Evolutionary conservation across 2,888 invertebrate genomes (phyloP), one percentile per base, ranked within the genome.

Genomic region (Harpalus rufipes): DNA sequence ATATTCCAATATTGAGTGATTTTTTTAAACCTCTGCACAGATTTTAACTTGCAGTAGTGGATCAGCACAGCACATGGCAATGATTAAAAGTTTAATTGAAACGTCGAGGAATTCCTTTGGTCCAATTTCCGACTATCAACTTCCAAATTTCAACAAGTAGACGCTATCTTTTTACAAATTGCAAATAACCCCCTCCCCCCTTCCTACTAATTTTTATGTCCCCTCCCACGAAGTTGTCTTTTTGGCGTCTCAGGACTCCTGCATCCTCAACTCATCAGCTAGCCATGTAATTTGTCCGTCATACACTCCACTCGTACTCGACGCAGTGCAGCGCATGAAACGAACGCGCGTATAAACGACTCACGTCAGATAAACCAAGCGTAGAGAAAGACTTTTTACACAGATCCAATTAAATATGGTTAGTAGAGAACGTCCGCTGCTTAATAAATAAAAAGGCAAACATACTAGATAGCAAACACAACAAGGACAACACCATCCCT

Each of bases 361-460:
- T 78, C 56, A 56, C 78, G 78, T 78, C 87, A 87, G 87, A 88
- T 88, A 88, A 88, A 86, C 88, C 87, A 87, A 87, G 87, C 88
- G 87, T 87, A 87, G 86, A 85, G 85, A 87, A 85, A 85, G 86
- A 88, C 83, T 88, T 88, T 88, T 88, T 88, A 88, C 88, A 86
- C 86, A 87, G 87, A 88, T 88, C 88, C 88, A 88, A 88, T 88
- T 88, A 88, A 89, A 87, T 88, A 87, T 87, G 87, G 87, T 86
- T 87, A 88, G 83, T 76, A 83, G 83, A 41, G 83, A 83, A 83
- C 83, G 83, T 83, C 83, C 83, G 83, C 61, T 83, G 83, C 41
- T 83, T 83, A 83, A 83, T 83, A 83, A 83, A 83, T 83, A 83
- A 83, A 83, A 83, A 83, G 83, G 83, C 83, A 83, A 83, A 83